phyloP scores from a whole-genome alignment of 2,888 invertebrate genomes.

The Stratiomys singularior region DNA sequence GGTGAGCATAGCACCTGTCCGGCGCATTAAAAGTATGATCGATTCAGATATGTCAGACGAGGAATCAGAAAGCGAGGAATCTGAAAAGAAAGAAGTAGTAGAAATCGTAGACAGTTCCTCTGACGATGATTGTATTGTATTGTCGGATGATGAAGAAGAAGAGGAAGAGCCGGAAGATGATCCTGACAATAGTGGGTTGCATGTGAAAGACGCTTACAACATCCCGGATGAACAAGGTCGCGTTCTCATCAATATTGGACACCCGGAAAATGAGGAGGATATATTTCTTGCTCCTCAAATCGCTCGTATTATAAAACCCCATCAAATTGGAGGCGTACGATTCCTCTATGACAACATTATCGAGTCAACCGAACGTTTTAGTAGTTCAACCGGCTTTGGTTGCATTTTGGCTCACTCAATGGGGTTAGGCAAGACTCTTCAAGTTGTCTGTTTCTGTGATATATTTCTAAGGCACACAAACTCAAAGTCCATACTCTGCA shows the following conservation, averaged over 20 bases:
- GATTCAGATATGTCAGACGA: constrained; percentile 18
- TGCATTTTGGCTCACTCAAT: constrained; percentile 99
- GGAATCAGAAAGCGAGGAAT: constrained; percentile 48
- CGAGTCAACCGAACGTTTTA: constrained; percentile 89
- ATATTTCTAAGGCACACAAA: constrained; percentile 91
- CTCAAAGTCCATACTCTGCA: constrained; percentile 90
- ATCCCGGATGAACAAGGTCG: constrained; percentile 90
- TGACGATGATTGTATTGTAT: constrained; percentile 88
- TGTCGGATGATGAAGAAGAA: constrained; percentile 82
- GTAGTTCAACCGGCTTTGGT: constrained; percentile 91
- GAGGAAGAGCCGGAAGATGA: constrained; percentile 86
- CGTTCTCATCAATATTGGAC: constrained; percentile 93
- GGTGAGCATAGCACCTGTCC: constrained; percentile 67
- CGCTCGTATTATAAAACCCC: constrained; percentile 91
- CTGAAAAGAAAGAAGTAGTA: constrained; percentile 66
- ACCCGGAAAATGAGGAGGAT: constrained; percentile 89
- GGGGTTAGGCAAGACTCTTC: constrained; percentile 99
- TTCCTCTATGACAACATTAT: constrained; percentile 97
- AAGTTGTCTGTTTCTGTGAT: constrained; percentile 95
- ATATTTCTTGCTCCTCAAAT: constrained; percentile 93
- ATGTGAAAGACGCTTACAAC: constrained; percentile 93
- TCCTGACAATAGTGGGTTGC: constrained; percentile 90
- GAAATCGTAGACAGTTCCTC: constrained; percentile 80
- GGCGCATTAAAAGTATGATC: constrained; percentile 40
- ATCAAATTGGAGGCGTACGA: constrained; percentile 95